Percentiles rank a stretch among this genome's conserved stretches.
Evolutionary conservation across 2,888 invertebrate species (phyloP).

Genomic region (Argyra leucocephala): DNA sequence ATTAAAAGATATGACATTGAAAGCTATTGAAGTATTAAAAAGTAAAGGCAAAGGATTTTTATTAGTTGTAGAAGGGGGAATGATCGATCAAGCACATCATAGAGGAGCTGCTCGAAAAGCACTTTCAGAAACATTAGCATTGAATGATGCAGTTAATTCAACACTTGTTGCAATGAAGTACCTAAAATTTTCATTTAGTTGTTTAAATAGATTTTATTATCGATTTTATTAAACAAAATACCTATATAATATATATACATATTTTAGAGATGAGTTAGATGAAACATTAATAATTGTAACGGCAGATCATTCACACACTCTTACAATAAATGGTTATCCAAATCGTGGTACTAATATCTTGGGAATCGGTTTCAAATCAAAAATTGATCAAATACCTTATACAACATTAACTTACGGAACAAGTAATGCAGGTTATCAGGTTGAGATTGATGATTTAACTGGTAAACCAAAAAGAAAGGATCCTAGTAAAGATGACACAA

Average conservation of each 20-base stretch:
- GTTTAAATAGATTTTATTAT: neutral
- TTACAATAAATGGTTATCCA: constrained; percentile 70
- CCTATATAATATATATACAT: neutral
- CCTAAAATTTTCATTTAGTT: neutral
- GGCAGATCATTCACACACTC: constrained; percentile 72
- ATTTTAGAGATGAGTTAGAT: constrained; percentile 38
- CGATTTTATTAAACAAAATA: no score
- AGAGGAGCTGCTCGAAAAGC: constrained; percentile 67
- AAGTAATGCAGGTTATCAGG: constrained; percentile 60
- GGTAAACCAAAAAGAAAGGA: constrained; percentile 48
- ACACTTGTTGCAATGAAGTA: constrained; percentile 51
- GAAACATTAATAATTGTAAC: constrained; percentile 77
- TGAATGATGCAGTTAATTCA: constrained; percentile 65
- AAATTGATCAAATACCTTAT: constrained; percentile 55
- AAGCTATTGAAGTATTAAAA: constrained; percentile 63
- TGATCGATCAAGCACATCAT: constrained; percentile 82
- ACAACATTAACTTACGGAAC: constrained; percentile 71
- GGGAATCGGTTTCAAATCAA: constrained; percentile 56
- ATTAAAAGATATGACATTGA: constrained; percentile 66
- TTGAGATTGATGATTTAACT: constrained; percentile 29
- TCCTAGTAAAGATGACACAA: constrained; percentile 52
- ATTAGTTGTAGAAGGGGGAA: constrained; percentile 75
- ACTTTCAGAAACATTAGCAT: constrained; percentile 65
- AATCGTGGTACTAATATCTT: constrained; percentile 59
- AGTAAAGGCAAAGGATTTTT: constrained; percentile 60